Evolutionary conservation across 1,140 invertebrate genomes (phyloP).

Genomic region (Amphibalanus amphitrite): DNA sequence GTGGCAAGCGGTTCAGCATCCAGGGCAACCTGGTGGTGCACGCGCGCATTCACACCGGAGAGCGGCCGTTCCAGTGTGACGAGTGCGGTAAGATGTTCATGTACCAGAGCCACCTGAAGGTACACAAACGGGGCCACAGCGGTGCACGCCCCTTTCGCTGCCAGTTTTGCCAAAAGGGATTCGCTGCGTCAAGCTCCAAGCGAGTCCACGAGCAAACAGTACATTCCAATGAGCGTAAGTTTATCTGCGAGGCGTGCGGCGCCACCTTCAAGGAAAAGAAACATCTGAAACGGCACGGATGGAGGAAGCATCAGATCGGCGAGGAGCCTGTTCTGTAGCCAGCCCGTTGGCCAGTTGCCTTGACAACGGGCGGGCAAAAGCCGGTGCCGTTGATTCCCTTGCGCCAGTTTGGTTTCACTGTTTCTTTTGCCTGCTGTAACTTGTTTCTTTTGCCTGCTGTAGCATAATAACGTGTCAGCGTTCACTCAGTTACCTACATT

Average conservation of each 20-base stretch:
- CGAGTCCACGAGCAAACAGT: constrained; percentile 12
- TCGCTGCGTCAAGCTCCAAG: constrained; percentile 26
- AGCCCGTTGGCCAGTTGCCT: too few species aligned
- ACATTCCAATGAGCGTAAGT: constrained; percentile 25
- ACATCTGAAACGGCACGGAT: neutral
- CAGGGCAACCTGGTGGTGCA: constrained; percentile 20
- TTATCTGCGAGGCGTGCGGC: constrained; percentile 39
- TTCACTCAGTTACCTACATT: too few species aligned
- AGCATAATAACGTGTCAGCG: too few species aligned
- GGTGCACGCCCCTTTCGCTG: constrained; percentile 35
- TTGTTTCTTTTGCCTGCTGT: too few species aligned
- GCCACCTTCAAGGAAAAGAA: constrained; percentile 31
- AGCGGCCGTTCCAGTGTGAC: constrained; percentile 31
- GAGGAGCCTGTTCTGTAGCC: neutral
- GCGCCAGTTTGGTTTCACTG: too few species aligned
- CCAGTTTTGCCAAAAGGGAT: constrained; percentile 39
- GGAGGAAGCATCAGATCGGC: neutral
- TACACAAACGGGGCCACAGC: constrained; percentile 19
- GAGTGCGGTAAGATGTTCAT: constrained; percentile 29
- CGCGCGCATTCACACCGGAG: constrained; percentile 24
- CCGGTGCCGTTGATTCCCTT: too few species aligned
- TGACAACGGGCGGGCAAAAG: too few species aligned
- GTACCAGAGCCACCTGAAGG: constrained; percentile 28
- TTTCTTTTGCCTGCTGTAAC: too few species aligned
- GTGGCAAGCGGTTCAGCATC: constrained; percentile 44